phyloP scores from a whole-genome alignment of 2,888 invertebrate species.

The Antheraea assamensis region DNA sequence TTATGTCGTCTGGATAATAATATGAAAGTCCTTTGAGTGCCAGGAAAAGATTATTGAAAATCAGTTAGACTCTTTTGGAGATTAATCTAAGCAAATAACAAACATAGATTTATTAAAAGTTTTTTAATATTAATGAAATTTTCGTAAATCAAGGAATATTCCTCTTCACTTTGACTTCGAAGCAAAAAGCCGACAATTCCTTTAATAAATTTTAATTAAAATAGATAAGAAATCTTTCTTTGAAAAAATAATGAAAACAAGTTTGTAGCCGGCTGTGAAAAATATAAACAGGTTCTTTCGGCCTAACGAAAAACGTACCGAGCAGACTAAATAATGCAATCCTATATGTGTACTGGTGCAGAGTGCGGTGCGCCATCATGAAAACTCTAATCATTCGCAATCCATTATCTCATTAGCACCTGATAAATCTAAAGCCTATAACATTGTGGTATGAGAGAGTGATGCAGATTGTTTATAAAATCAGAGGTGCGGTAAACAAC shows the following conservation, averaged over 20 bases:
- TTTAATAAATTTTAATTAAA: slow-evolving; percentile 1
- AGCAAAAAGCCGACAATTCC: neutral
- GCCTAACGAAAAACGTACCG: neutral
- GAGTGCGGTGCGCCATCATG: slow-evolving; percentile 4
- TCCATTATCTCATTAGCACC: slow-evolving; percentile 55
- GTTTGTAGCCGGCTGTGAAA: neutral
- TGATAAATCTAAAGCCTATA: slow-evolving; percentile 61
- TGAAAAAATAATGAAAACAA: neutral
- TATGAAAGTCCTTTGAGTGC: too few species aligned
- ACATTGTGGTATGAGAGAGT: slow-evolving; percentile 44
- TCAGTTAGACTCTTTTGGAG: too few species aligned
- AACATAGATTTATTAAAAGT: neutral
- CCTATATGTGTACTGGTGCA: slow-evolving; percentile 4
- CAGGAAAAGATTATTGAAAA: too few species aligned
- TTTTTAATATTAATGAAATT: neutral
- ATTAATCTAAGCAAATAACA: too few species aligned
- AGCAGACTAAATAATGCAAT: slow-evolving; percentile 12
- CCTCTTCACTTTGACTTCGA: neutral
- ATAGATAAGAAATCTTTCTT: neutral
- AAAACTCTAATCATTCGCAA: slow-evolving; percentile 29
- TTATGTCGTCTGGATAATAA: too few species aligned
- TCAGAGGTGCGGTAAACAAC: slow-evolving; percentile 56
- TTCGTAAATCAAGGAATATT: neutral
- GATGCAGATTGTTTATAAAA: slow-evolving; percentile 43
- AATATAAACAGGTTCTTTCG: slow-evolving; percentile 2